These are phyloP conservation scores for Mugil cephalus DNA, from an alignment of 2,113 vertebrate species.

Conservation along the genomic window DNA sequence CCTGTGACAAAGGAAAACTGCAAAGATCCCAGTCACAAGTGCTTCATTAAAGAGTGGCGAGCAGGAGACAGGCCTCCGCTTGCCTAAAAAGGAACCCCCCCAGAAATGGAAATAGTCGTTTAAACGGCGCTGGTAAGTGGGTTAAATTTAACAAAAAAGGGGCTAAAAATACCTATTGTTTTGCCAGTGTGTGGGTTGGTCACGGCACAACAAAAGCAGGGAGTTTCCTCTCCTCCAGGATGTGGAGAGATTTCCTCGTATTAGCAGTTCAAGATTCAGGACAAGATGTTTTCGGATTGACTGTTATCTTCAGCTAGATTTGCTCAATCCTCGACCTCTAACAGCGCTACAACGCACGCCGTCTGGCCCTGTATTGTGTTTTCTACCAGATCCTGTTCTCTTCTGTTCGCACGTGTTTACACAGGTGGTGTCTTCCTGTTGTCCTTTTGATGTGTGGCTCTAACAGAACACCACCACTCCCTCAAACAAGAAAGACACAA, in stretches of 20 bases:
- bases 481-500: conserved; percentile 19
- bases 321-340: neutral
- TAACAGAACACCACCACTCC: neutral
- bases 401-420: neutral
- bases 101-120: conserved; percentile 28
- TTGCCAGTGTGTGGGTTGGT: conserved; percentile 60
- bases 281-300: conserved; percentile 52
- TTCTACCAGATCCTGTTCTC: neutral
- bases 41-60: conserved; percentile 15
- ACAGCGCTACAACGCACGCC: neutral
- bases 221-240: conserved; percentile 75
- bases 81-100: conserved; percentile 5
- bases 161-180: conserved; percentile 75
- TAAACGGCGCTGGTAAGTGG: conserved; percentile 26
- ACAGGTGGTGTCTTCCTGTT: neutral
- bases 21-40: conserved; percentile 21
- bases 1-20: conserved; percentile 21
- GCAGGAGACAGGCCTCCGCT: conserved; percentile 11
- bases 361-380: neutral
- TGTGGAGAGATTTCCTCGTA: conserved; percentile 65
- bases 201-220: conserved; percentile 61
- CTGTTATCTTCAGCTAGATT: neutral
- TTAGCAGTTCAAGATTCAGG: conserved; percentile 35
- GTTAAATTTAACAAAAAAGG: conserved; percentile 69
- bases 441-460: neutral